These are phyloP conservation scores for Stenichneumon culpator DNA, from an alignment of 2,888 invertebrate species.

Conservation along the genomic window DNA sequence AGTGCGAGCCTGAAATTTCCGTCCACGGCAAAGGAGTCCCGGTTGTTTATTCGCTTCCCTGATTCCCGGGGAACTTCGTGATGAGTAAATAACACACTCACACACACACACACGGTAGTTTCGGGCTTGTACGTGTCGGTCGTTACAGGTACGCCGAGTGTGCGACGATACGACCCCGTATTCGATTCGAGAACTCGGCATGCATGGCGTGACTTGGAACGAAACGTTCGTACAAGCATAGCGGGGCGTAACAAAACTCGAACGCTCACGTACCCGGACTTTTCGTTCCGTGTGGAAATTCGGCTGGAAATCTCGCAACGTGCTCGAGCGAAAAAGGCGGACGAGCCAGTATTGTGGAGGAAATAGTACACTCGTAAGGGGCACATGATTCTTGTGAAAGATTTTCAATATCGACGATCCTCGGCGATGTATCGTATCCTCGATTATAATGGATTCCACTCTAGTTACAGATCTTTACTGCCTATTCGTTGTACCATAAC, in stretches of 20 bases:
- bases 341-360: too few species aligned
- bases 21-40: slow-evolving; percentile 29
- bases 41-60: slow-evolving; percentile 44
- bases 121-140: not conserved
- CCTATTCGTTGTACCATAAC: too few species aligned
- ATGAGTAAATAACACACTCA: slow-evolving; percentile 37
- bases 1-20: slow-evolving; percentile 22
- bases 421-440: too few species aligned
- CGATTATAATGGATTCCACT: too few species aligned
- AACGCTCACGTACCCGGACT: not conserved
- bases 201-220: not conserved
- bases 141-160: slow-evolving; percentile 1
- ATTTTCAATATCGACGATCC: too few species aligned
- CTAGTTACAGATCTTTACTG: too few species aligned
- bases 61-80: slow-evolving; percentile 20
- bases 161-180: slow-evolving; percentile 17
- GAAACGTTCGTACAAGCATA: slow-evolving; percentile 1
- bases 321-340: not conserved
- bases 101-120: slow-evolving; percentile 2
- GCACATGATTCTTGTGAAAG: too few species aligned
- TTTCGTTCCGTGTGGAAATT: slow-evolving; percentile 12
- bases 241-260: not conserved
- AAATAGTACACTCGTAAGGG: too few species aligned
- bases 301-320: not conserved
- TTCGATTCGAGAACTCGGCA: slow-evolving; percentile 2